These are phyloP conservation scores for Ammospiza caudacuta DNA, from an alignment of 2,113 vertebrate species.

Conservation along the genomic window DNA sequence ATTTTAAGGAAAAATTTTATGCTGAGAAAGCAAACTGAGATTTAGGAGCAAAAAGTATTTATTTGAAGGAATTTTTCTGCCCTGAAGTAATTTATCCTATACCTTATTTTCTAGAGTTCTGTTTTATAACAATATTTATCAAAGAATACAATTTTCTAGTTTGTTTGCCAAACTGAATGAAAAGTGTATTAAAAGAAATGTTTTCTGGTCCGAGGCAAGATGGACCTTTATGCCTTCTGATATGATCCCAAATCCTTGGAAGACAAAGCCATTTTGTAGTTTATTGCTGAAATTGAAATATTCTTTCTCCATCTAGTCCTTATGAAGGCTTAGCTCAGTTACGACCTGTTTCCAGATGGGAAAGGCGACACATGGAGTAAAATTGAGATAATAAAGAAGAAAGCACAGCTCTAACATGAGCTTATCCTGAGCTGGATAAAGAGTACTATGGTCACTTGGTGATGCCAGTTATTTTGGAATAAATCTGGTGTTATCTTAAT, in stretches of 20 bases:
- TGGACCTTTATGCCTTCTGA: neutral
- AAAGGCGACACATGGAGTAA: neutral
- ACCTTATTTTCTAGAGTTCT: neutral
- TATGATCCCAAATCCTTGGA: neutral
- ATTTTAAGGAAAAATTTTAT: slow-evolving; percentile 12
- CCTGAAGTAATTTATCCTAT: neutral
- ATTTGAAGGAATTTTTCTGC: neutral
- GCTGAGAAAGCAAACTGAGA: neutral
- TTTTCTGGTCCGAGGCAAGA: neutral
- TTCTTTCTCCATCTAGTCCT: neutral
- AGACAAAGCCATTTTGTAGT: neutral
- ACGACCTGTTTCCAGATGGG: neutral
- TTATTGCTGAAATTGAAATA: neutral
- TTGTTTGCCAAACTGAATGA: neutral
- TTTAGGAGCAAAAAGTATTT: neutral
- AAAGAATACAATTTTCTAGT: neutral
- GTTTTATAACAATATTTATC: neutral
- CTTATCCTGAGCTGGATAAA: neutral
- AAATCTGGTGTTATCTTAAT: neutral
- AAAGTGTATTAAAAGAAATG: neutral
- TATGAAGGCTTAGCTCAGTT: neutral
- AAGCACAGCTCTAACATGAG: neutral
- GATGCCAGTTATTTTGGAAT: neutral
- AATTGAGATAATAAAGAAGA: neutral
- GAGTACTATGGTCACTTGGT: neutral